Base-by-base conservation (phyloP, 2,888 invertebrate species). In the Heliconius ethilla region DNA sequence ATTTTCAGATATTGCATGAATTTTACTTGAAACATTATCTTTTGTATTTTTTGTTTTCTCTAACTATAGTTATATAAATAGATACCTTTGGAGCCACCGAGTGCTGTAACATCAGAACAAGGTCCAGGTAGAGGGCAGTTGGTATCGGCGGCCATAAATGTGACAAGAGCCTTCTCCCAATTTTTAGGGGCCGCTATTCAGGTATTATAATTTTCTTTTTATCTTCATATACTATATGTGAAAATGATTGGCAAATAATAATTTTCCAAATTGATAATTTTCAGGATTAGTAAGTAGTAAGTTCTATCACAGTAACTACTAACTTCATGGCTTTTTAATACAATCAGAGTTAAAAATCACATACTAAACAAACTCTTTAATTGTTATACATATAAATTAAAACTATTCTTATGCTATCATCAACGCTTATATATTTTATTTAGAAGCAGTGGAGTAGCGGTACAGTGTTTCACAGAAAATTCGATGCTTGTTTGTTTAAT, bases 181-280 rank as follows among this genome's bases (percentile, higher is more conserved):
- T 97, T 97, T 90, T 94, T 97, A 85, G 97, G 97, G 84, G 96
- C 96, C 85, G 97, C 97, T 77, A 95, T 97, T 86, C 96, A 97
- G 96, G 97, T 97, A 86, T 83, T n/a, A 59, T 4, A n/a, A 11
- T 59, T 59, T 59, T 59, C n/a, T 67, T 33, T 67, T 11, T 67
- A 7, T 22, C 11, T 37, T 33, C 11, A 9, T 37, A 11, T 37
- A 67, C 1, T 1, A 27, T 9, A 27, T 45, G 25, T 13, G 11
- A 11, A 25, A 40, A 69, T 45, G 0, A 69, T 69, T 69, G 69
- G 40, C 25, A 9, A 45, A 18, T 3, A 33, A 77, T 75, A n/a
- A 70, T 51, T 75, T 37, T 69, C 13, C 27, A 55, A 65, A 55
- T 29, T 70, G n/a, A 69, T 63, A 74, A 33, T 55, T 72, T 70